Evolutionary conservation across 2,888 invertebrate genomes (phyloP), one percentile per base, ranked within the genome.

Genomic region (Sphaerophoria taeniata): DNA sequence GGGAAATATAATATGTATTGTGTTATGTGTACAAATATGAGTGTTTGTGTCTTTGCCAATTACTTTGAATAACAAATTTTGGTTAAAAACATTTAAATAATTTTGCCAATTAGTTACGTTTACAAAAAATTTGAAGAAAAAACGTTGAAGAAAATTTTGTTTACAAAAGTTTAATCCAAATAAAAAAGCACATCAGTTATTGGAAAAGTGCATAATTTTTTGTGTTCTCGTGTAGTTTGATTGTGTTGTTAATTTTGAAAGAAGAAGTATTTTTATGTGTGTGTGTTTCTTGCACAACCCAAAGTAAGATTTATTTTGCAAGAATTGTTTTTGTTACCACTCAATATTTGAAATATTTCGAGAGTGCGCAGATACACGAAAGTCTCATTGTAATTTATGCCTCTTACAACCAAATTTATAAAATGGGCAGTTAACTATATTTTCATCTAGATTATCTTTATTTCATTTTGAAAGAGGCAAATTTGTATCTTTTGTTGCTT

Each of bases 301-400:
- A 69, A 39, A 55, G 9, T 16, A 14, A 43, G 33, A 16, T 56
- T 24, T 24, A 24, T 24, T 45, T 56, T 56, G 53, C 53, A 70
- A 47, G 70, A 56, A 34, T 14, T 39, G 6, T 63, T 36, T 67
- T 39, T 39, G 67, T 67, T 67, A 67, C 53, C 67, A 67, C 53
- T 67, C 53, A 53, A 67, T 39, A 67, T 53, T 53, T 53, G 43
- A 67, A 67, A 67, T 31, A 76, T 87, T 88, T 88, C 88, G 88
- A 88, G 88, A 87, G 87, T 88, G 87, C 87, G 87, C 88, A 88
- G 87, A 81, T 83, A 70, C 67, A 61, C 73, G 63, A 61, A 77
- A 72, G 24, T 24, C 24, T 24, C 24, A 24, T 24, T 85, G 24
- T 61, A 61, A 71, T 74, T 74, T 56, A 81, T 87, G 80, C 87